phyloP scores from a whole-genome alignment of 2,797 vertebrate species.

The Philypnodon macrostomus region DNA sequence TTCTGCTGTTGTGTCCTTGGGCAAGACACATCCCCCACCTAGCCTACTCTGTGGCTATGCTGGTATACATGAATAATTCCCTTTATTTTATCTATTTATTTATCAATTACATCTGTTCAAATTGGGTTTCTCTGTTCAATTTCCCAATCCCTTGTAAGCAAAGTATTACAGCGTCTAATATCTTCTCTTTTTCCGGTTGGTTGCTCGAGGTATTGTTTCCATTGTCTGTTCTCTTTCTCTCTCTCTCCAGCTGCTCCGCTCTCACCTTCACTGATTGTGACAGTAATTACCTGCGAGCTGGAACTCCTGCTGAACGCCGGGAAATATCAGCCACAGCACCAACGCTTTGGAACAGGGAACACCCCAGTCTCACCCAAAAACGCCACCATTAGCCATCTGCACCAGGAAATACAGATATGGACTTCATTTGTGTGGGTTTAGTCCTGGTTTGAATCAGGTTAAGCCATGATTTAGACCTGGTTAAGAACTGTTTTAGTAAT shows the following conservation, averaged over 20 bases:
- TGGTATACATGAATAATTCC: too few relatives aligned
- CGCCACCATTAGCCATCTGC: conserved; percentile 22
- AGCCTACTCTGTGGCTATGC: too few relatives aligned
- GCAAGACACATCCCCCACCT: too few relatives aligned
- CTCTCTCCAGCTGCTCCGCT: conserved; percentile 46
- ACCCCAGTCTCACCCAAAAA: conserved; percentile 17
- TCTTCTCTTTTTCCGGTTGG: conserved; percentile 16
- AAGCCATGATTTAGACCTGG: background rate
- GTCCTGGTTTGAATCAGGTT: background rate
- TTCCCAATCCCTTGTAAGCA: too few relatives aligned
- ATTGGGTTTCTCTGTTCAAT: too few relatives aligned
- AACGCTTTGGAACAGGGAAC: conserved; percentile 17
- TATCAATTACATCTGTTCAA: too few relatives aligned
- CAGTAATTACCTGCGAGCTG: conserved; percentile 61
- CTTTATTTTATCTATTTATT: too few relatives aligned
- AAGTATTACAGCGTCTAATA: too few relatives aligned
- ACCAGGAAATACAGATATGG: conserved; percentile 1
- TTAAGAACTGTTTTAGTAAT: background rate
- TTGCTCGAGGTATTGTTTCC: conserved; percentile 24
- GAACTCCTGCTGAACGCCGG: conserved; percentile 38
- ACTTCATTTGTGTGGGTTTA: background rate
- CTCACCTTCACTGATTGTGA: conserved; percentile 40
- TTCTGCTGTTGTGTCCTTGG: too few relatives aligned
- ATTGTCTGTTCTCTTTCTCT: conserved; percentile 10
- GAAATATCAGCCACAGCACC: conserved; percentile 43